These are phyloP conservation scores for Promerops cafer DNA, from an alignment of 2,113 vertebrate genomes.

Conservation along the genomic window DNA sequence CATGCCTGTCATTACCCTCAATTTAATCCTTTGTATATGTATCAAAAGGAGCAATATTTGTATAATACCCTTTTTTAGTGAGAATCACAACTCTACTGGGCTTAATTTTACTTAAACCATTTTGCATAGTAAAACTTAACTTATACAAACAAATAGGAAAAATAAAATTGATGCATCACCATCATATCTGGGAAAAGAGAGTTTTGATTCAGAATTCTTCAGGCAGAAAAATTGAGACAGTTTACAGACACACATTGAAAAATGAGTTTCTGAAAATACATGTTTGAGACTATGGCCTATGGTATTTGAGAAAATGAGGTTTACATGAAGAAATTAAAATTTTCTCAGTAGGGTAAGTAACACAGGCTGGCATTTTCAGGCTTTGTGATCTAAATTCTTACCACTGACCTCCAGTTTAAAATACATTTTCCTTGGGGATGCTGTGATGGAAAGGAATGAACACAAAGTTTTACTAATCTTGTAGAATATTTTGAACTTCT, in stretches of 20 bases:
- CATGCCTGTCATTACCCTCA: background rate
- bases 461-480: background rate
- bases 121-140: background rate
- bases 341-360: background rate
- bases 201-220: background rate
- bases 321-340: background rate
- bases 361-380: background rate
- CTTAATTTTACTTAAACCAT: background rate
- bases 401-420: background rate
- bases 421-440: background rate
- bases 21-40: background rate
- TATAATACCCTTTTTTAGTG: background rate
- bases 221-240: background rate
- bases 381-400: background rate
- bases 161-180: background rate
- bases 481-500: background rate
- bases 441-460: background rate
- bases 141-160: background rate
- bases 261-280: background rate
- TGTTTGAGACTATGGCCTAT: background rate
- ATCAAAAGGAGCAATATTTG: background rate
- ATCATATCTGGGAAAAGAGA: background rate
- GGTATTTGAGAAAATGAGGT: background rate
- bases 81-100: background rate
- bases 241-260: background rate